phyloP scores from a whole-genome alignment of 2,888 invertebrate species.

The Stenchaetothrips biformis region DNA sequence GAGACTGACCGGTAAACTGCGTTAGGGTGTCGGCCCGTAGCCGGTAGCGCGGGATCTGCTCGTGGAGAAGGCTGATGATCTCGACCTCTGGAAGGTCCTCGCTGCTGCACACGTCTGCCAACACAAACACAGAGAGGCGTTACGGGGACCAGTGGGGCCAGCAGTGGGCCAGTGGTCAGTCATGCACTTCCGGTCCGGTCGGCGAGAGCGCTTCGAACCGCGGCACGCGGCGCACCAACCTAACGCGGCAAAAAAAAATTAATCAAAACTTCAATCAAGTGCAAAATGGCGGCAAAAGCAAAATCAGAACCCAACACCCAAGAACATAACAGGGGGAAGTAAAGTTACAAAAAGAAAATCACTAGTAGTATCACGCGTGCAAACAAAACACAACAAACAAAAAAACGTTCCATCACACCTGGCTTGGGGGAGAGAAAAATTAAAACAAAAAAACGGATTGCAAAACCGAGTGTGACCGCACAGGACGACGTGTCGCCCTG shows the following conservation, averaged over 20 bases:
- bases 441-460: no score
- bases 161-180: not conserved
- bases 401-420: not conserved
- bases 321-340: not conserved
- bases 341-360: not conserved
- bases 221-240: no score
- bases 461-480: not conserved
- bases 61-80: slow-evolving; percentile 89
- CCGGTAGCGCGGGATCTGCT: slow-evolving; percentile 90
- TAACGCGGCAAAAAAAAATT: no score
- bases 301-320: not conserved
- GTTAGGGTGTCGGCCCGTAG: slow-evolving; percentile 91
- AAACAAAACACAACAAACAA: not conserved
- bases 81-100: slow-evolving; percentile 93
- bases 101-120: slow-evolving; percentile 86
- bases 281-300: not conserved
- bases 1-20: slow-evolving; percentile 73
- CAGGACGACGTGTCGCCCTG: not conserved
- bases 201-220: no score
- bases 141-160: not conserved
- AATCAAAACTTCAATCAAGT: not conserved
- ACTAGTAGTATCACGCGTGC: not conserved
- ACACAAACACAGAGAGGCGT: slow-evolving; percentile 31
- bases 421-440: no score
- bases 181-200: no score